Base-by-base conservation (phyloP, 2,888 invertebrate genomes). In the Strigamia maritima region DNA sequence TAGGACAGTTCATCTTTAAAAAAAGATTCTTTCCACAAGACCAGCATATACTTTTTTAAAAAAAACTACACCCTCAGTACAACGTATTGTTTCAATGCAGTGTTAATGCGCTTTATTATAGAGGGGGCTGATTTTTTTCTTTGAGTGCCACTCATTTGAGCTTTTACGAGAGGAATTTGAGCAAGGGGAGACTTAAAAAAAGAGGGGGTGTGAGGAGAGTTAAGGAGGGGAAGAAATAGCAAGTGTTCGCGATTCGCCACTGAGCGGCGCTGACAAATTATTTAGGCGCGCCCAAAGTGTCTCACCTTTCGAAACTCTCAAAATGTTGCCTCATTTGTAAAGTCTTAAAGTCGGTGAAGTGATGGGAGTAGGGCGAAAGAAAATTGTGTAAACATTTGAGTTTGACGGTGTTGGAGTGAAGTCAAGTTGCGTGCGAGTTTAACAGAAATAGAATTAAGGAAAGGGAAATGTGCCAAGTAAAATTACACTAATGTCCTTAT, bases 141-240 rank as follows among this genome's bases (percentile, higher is more conserved):
- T 54, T 54, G 54, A 54, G 54, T 54, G 54, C 54, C 54, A 22
- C 54, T 54, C 54, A 54, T 54, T 54, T 54, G 54, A 54, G 54
- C 54, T 54, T 54, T 54, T 54, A 54, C 54, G 54, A 54, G 54
- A 54, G 54, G 54, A 54, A 54, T 54, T 54, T 54, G 54, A 54
- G 54, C 54, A 54, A 54, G 54, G 54, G 54, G 22, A 54, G 54
- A 54, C 54, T 54, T 54, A 54, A 54, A 54, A 54, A 54, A 54
- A 22, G 54, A 49, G 54, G 54, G 54, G 22, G 16, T 16, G 14
- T 6, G 54, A 54, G 54, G 19, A 4, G 44, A 44, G 44, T 44
- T 54, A 19, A 54, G 19, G 22, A 54, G 19, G 54, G n/a, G 54
- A 54, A 54, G n/a, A 54, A 54, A 54, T 54, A 54, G 54, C 54